Base-by-base conservation (phyloP, 2,113 vertebrate species). In the Nycticryphes semicollaris region DNA sequence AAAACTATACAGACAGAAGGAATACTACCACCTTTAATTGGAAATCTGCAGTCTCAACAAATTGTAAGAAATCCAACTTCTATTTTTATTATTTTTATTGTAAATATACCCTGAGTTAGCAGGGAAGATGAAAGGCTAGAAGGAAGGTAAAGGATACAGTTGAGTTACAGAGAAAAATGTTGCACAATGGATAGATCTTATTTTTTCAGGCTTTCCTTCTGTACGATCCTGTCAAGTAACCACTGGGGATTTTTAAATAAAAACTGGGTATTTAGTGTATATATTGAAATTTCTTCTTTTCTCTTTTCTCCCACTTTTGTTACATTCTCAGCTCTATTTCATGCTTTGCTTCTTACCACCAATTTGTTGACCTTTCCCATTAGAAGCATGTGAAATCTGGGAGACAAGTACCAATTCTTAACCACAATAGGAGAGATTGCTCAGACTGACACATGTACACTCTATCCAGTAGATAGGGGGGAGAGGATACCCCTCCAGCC, bases 61-160 rank as follows among this genome's bases (percentile, higher is more conserved):
- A 66, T 75, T 63, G 57, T 81, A 87, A 79, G 70, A 95, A 89
- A 77, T 81, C 22, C 57, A 90, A 62, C 45, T 87, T 87, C 59
- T 91, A 2, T 89, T 94, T 96, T 96, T 92, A 69, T 59, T 93
- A 3, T 89, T 94, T 96, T 96, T 92, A 69, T 69, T 96, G 77
- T 94, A 85, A 92, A 87, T 89, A 79, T 73, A 59, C 53, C 45
- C n/a, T 14, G 48, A 82, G 76, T 91, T 94, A 95, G 43, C 57
- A 62, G 95, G 62, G 66, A 94, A 95, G 86, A 91, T 91, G 89
- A 92, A 95, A 96, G 57, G 33, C 77, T 91, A 31, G n/a, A n/a
- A n/a, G n/a, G n/a, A n/a, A 28, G 87, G 76, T 27, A 91, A 82
- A 94, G 35, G 35, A 84, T 90, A 41, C 62, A 94, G 57, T 1